These are phyloP conservation scores for Tetragonula clypearis DNA, from an alignment of 1,140 invertebrate genomes.

Conservation along the genomic window DNA sequence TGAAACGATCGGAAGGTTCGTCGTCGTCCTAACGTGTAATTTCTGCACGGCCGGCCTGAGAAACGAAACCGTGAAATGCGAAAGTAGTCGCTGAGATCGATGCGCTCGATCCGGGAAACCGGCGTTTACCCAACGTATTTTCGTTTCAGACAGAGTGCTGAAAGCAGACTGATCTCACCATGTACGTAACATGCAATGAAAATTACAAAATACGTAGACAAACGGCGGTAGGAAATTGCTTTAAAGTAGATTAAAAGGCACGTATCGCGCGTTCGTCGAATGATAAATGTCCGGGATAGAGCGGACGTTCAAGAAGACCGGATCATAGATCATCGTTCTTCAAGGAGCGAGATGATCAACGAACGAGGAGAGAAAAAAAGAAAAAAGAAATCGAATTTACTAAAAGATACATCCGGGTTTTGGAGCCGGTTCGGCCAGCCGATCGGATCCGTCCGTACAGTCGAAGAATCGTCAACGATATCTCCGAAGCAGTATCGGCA, in stretches of 20 bases:
- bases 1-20: neutral
- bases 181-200: neutral
- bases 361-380: no score
- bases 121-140: neutral
- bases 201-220: neutral
- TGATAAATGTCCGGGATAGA: no score
- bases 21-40: slow-evolving; percentile 19
- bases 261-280: neutral
- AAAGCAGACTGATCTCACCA: neutral
- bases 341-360: neutral
- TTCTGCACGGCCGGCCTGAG: slow-evolving; percentile 16
- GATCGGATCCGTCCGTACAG: slow-evolving; percentile 2
- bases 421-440: neutral
- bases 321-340: neutral
- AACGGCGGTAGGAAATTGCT: neutral
- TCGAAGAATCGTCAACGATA: neutral
- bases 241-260: neutral
- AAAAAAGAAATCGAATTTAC: neutral
- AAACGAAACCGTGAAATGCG: slow-evolving; percentile 35
- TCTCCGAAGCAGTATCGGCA: no score
- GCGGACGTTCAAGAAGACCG: no score
- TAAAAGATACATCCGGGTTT: slow-evolving; percentile 10
- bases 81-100: neutral
- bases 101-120: neutral
- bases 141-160: neutral